Percentiles rank a stretch among this genome's conserved stretches.
Evolutionary conservation across 2,113 vertebrate genomes (phyloP).

Genomic region (Symphodus melops): DNA sequence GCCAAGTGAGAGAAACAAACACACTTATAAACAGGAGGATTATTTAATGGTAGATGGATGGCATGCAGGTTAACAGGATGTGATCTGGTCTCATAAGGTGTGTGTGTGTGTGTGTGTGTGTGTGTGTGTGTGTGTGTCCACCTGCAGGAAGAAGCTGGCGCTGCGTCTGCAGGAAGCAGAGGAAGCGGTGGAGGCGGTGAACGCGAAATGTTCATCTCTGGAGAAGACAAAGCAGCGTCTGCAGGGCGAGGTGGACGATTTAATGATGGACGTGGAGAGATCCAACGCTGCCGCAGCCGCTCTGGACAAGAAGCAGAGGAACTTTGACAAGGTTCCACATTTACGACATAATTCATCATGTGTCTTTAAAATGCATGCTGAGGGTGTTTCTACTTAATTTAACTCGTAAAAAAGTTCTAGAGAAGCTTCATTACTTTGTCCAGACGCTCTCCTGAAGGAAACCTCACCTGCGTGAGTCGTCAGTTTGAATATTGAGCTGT

Average conservation of each 20-base stretch:
- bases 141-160: constrained; percentile 69
- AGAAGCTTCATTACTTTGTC: not conserved
- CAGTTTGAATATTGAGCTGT: too few species aligned
- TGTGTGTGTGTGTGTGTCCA: not conserved
- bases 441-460: not conserved
- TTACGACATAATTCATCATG: not conserved
- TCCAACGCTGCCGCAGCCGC: constrained; percentile 57
- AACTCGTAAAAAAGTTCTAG: not conserved
- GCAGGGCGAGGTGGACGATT: constrained; percentile 69
- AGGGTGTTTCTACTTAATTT: not conserved
- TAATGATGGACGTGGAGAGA: constrained; percentile 63
- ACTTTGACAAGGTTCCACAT: constrained; percentile 71
- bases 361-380: too few species aligned
- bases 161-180: constrained; percentile 77
- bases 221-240: constrained; percentile 78
- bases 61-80: too few species aligned
- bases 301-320: constrained; percentile 72
- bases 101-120: too few species aligned
- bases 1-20: constrained; percentile 76
- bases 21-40: too few species aligned
- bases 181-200: constrained; percentile 69
- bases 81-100: not conserved
- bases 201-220: constrained; percentile 76
- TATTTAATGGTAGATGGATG: not conserved
- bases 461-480: not conserved